These are phyloP conservation scores for Scaptodrosophila latifasciaeformis DNA, from an alignment of 2,888 invertebrate species.

Conservation along the genomic window DNA sequence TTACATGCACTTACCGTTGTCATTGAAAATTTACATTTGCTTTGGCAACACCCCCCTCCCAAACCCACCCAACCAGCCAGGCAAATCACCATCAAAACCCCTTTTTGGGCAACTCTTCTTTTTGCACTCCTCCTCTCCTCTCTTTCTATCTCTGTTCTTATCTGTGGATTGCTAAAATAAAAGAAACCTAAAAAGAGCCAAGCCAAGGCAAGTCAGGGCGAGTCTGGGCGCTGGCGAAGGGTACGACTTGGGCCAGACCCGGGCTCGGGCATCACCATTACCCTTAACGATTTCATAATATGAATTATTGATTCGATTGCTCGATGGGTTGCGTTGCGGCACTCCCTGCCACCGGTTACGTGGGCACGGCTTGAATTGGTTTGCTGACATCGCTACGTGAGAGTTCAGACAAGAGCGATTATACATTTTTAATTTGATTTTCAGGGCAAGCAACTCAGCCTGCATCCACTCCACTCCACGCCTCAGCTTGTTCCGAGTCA, in stretches of 20 bases:
- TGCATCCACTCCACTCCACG: too few relatives aligned
- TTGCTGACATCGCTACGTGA: conserved; percentile 20
- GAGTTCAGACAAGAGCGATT: conserved; percentile 33
- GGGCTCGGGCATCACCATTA: background rate
- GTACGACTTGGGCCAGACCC: background rate
- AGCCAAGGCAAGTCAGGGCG: background rate
- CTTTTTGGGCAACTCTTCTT: too few relatives aligned
- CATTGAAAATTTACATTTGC: conserved; percentile 64
- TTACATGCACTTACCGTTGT: conserved; percentile 68
- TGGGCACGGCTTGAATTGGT: background rate
- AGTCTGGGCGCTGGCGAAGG: background rate
- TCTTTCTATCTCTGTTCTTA: background rate
- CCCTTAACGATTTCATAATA: conserved; percentile 48
- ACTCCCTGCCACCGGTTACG: background rate
- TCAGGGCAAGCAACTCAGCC: conserved; percentile 13
- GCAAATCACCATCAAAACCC: too few relatives aligned
- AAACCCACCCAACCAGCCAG: conserved; percentile 1
- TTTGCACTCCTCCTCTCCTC: too few relatives aligned
- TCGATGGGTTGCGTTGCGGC: conserved; percentile 21
- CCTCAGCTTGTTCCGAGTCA: background rate
- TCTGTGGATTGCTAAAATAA: too few relatives aligned
- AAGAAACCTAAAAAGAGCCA: too few relatives aligned
- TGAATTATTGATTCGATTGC: conserved; percentile 68
- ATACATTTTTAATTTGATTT: conserved; percentile 67
- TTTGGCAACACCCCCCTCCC: conserved; percentile 18